phyloP scores from a whole-genome alignment of 1,140 invertebrate species.

The Drosophila ohnishii region DNA sequence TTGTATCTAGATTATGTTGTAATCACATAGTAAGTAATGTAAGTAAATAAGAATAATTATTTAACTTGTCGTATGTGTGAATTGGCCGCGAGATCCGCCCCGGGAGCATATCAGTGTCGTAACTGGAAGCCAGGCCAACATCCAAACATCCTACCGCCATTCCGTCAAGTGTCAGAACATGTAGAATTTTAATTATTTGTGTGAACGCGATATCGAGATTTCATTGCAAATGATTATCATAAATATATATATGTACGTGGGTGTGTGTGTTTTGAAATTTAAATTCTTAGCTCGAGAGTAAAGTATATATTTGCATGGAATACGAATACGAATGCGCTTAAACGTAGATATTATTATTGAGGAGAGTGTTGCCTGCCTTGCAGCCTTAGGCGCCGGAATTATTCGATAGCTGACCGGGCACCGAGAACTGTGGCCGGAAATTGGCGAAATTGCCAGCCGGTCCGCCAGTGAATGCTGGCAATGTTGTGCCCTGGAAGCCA shows the following conservation, averaged over 20 bases:
- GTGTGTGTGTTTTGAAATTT: slow-evolving; percentile 39
- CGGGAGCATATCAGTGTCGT: slow-evolving; percentile 6
- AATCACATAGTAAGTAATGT: slow-evolving; percentile 66
- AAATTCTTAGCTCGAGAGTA: slow-evolving; percentile 73
- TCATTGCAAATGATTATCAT: slow-evolving; percentile 76
- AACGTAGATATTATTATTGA: slow-evolving; percentile 45
- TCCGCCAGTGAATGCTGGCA: slow-evolving; percentile 88
- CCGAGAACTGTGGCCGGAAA: slow-evolving; percentile 95
- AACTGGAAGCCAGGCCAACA: slow-evolving; percentile 2
- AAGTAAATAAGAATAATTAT: slow-evolving; percentile 59
- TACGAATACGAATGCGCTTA: slow-evolving; percentile 71
- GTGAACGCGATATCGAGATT: slow-evolving; percentile 55
- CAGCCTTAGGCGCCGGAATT: slow-evolving; percentile 54
- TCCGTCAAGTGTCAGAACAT: slow-evolving; percentile 38
- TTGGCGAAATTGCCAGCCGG: slow-evolving; percentile 92
- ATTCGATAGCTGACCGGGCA: slow-evolving; percentile 88
- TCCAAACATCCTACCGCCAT: slow-evolving; percentile 9
- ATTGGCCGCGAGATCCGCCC: slow-evolving; percentile 15
- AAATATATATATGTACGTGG: slow-evolving; percentile 61
- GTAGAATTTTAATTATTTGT: slow-evolving; percentile 36
- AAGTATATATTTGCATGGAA: slow-evolving; percentile 73
- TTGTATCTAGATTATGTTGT: slow-evolving; percentile 67
- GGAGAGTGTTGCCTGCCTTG: slow-evolving; percentile 7
- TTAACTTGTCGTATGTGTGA: slow-evolving; percentile 34
- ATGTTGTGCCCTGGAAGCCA: slow-evolving; percentile 88